phyloP scores from a whole-genome alignment of 2,797 vertebrate genomes.

The Babyrousa celebensis region DNA sequence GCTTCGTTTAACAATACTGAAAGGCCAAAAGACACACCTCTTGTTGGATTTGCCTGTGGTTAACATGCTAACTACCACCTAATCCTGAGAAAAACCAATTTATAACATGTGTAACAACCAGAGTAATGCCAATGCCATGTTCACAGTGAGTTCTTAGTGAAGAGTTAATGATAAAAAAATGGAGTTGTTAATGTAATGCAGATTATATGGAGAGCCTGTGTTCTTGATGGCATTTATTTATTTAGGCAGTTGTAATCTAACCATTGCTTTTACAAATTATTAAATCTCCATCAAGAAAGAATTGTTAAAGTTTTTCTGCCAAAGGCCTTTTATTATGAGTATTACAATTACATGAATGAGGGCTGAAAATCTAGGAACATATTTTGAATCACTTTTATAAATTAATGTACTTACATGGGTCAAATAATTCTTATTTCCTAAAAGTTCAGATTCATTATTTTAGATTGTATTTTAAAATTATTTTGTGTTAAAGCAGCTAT shows the following conservation, averaged over 20 bases:
- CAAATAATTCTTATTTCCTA: slow-evolving; percentile 37
- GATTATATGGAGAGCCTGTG: not conserved
- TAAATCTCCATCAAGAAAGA: slow-evolving; percentile 66
- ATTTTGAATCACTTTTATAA: slow-evolving; percentile 37
- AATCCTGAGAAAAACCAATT: slow-evolving; percentile 34
- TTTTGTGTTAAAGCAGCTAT: slow-evolving; percentile 6
- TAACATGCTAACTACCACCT: not conserved
- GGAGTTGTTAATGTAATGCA: not conserved
- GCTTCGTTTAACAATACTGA: not conserved
- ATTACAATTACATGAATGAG: slow-evolving; percentile 33
- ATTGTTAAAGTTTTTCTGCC: slow-evolving; percentile 42
- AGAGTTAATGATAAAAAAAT: slow-evolving; percentile 14
- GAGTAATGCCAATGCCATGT: not conserved
- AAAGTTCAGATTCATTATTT: not conserved
- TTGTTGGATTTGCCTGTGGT: not conserved
- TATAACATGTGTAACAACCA: not conserved
- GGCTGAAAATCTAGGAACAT: slow-evolving; percentile 30
- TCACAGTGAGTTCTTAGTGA: slow-evolving; percentile 13
- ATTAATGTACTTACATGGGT: not conserved
- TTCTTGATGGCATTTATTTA: slow-evolving; percentile 49
- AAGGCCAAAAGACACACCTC: not conserved
- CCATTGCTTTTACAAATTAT: slow-evolving; percentile 42
- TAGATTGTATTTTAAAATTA: not conserved
- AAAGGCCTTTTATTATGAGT: slow-evolving; percentile 9
- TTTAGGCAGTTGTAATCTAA: not conserved